These are phyloP conservation scores for Helarctos malayanus DNA, from an alignment of 2,797 vertebrate species.

Conservation along the genomic window DNA sequence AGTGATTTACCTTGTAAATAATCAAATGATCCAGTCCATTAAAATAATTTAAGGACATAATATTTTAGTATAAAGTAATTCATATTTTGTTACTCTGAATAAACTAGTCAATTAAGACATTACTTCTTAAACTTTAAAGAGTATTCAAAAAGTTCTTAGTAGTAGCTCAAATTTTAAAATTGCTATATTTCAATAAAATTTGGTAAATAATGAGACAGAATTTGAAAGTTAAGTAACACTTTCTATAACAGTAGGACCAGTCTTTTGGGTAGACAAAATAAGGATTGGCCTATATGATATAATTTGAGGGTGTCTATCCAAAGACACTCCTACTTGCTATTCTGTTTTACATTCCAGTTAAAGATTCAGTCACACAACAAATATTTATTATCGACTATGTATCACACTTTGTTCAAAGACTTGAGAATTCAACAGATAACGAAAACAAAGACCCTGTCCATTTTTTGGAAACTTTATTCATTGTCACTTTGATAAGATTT, in stretches of 20 bases:
- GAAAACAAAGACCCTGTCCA: neutral
- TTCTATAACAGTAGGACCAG: neutral
- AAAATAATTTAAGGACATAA: conserved; percentile 37
- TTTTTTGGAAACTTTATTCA: neutral
- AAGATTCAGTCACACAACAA: neutral
- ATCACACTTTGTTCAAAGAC: neutral
- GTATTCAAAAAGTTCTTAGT: neutral
- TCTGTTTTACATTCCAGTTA: neutral
- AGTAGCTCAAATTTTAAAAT: neutral
- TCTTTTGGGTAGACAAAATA: neutral
- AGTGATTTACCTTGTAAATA: conserved; percentile 41
- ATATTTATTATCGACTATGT: neutral
- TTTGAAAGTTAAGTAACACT: neutral
- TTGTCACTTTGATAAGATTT: neutral
- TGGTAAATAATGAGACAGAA: neutral
- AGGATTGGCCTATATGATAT: neutral
- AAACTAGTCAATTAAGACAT: neutral
- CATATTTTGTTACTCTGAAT: neutral
- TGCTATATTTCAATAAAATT: neutral
- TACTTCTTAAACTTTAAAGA: neutral
- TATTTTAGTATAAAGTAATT: conserved; percentile 27
- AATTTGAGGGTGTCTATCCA: neutral
- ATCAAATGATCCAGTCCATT: neutral
- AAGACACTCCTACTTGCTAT: neutral
- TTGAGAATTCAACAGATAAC: neutral